A percentile compares a stretch with the other conserved stretches of the same genome.
phyloP scores from a whole-genome alignment of 2,888 invertebrate species.

The Dendrolimus pini region DNA sequence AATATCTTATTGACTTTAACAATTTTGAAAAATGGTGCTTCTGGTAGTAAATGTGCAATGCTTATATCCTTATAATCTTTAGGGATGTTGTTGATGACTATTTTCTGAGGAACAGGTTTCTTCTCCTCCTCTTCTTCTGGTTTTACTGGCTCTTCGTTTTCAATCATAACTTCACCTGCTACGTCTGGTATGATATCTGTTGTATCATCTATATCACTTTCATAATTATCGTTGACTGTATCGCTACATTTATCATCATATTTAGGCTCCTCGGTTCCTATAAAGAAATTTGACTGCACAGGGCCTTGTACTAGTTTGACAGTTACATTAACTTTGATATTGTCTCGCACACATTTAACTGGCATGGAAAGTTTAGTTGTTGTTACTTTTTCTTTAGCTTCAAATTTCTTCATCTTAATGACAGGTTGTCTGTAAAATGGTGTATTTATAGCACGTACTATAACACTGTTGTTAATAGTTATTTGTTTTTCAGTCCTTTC shows the following conservation, averaged over 20 bases:
- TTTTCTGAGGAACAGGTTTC: constrained; percentile 22
- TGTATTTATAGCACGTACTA: constrained; percentile 22
- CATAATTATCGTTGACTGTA: constrained; percentile 14
- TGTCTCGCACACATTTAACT: constrained; percentile 28
- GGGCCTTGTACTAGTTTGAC: constrained; percentile 28
- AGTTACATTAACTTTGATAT: constrained; percentile 17
- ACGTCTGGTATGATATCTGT: constrained; percentile 45
- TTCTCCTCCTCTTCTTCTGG: constrained; percentile 4
- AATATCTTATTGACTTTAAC: constrained; percentile 43
- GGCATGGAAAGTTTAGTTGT: constrained; percentile 36
- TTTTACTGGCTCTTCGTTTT: constrained; percentile 28
- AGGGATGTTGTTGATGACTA: constrained; percentile 40
- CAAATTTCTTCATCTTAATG: constrained; percentile 45
- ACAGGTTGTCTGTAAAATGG: constrained; percentile 12
- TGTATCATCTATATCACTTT: constrained; percentile 15
- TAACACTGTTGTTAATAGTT: constrained; percentile 15
- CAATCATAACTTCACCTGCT: constrained; percentile 52
- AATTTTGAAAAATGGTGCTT: constrained; percentile 59
- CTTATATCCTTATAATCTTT: constrained; percentile 30
- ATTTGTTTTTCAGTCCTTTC: constrained; percentile 18
- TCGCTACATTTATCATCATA: constrained; percentile 7
- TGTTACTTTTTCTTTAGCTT: constrained; percentile 5
- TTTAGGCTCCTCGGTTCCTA: not conserved
- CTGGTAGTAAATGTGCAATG: constrained; percentile 45
- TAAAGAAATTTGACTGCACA: constrained; percentile 4